Percentiles rank a stretch among this genome's conserved stretches.
phyloP scores from a whole-genome alignment of 2,113 vertebrate species.

The Crotalus tigris region DNA sequence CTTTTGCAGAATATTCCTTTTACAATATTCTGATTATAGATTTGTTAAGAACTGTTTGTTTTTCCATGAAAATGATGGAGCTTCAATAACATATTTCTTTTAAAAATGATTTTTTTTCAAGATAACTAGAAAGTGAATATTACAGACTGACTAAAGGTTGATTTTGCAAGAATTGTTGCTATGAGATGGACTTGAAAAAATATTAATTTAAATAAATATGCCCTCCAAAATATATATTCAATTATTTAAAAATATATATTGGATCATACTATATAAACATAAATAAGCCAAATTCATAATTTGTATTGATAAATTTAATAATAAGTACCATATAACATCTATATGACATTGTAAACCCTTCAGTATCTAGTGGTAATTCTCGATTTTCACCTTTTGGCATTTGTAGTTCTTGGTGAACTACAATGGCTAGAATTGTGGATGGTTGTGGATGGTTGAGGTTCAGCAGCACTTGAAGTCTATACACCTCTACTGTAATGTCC shows the following conservation, averaged over 20 bases:
- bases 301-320: background rate
- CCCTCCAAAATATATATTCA: background rate
- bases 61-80: constrained; percentile 33
- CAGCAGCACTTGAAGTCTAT: background rate
- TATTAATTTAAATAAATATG: background rate
- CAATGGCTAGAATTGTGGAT: background rate
- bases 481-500: background rate
- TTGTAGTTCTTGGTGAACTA: background rate
- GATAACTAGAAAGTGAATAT: background rate
- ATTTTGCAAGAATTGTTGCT: background rate
- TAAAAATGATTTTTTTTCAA: background rate
- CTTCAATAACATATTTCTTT: constrained; percentile 36
- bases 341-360: background rate
- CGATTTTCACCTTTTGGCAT: background rate
- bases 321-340: background rate
- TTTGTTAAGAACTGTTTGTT: background rate
- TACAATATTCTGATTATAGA: constrained; percentile 24
- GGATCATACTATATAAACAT: no score
- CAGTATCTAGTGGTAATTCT: background rate
- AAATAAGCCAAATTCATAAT: background rate
- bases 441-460: background rate
- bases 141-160: background rate
- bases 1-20: background rate
- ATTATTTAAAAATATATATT: background rate
- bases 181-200: background rate